A percentile compares a stretch with the other conserved stretches of the same genome.
Conservation (phyloP, 2,113 vertebrate genomes). For the Hystrix cristata region DNA sequence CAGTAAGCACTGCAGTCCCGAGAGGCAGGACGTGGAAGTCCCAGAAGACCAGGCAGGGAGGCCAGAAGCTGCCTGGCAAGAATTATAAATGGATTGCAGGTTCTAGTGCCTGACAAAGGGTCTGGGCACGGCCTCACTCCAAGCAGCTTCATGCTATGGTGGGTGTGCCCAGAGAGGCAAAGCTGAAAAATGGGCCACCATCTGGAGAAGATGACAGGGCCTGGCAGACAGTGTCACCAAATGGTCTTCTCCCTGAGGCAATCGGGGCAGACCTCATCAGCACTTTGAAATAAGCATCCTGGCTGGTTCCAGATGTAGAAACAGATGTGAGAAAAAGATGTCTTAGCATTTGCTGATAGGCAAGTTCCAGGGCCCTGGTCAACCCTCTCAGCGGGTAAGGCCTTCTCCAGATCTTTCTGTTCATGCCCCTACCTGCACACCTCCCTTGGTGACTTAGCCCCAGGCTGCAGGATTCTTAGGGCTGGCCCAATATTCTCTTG, state of each 20-base stretch:
- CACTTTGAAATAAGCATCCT: constrained; percentile 76
- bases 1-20: background rate
- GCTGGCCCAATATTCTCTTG: constrained; percentile 30
- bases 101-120: background rate
- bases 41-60: background rate
- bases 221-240: constrained; percentile 73
- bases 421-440: background rate
- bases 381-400: background rate
- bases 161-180: constrained; percentile 33
- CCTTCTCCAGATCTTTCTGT: constrained; percentile 54
- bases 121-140: background rate
- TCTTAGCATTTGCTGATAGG: constrained; percentile 50
- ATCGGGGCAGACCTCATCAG: constrained; percentile 66
- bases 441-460: background rate
- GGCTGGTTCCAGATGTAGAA: constrained; percentile 81
- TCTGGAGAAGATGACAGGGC: constrained; percentile 75
- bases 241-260: constrained; percentile 61
- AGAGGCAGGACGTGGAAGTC: background rate
- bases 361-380: constrained; percentile 31
- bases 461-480: background rate
- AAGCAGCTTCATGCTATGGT: constrained; percentile 20
- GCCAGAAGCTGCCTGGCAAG: constrained; percentile 20
- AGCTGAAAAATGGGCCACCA: constrained; percentile 67
- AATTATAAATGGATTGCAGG: background rate
- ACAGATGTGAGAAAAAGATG: constrained; percentile 78